Evolutionary conservation across 2,113 vertebrate genomes (phyloP).

Genomic region (Athene cunicularia): DNA sequence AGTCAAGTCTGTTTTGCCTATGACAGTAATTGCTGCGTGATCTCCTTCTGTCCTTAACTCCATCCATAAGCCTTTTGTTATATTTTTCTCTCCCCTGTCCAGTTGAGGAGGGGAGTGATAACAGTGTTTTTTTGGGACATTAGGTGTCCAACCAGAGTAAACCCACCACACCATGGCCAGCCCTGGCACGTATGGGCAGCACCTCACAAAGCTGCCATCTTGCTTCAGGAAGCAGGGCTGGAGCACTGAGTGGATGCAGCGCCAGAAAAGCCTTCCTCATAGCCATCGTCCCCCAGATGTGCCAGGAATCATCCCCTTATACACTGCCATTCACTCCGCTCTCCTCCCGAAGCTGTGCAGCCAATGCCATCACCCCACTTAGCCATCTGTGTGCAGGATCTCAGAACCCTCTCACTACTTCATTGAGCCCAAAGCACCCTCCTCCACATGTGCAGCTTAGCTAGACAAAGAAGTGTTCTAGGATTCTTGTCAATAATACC

Average conservation of each 20-base stretch:
- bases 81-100: no score
- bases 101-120: no score
- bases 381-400: neutral
- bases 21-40: no score
- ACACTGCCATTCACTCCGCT: no score
- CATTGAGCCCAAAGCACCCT: neutral
- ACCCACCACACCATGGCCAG: neutral
- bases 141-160: no score
- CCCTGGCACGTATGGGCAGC: accelerated
- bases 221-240: accelerated
- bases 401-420: neutral
- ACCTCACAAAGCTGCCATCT: no score
- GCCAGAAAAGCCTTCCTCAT: neutral
- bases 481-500: neutral
- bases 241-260: accelerated
- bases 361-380: accelerated
- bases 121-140: no score
- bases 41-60: no score
- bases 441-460: neutral
- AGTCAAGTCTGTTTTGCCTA: no score
- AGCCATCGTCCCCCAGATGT: accelerated
- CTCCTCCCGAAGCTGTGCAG: neutral
- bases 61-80: no score
- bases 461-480: neutral
- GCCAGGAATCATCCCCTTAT: neutral